These are phyloP conservation scores for Typhlichthys eigenmanni DNA, from an alignment of 2,797 vertebrate genomes.

Conservation along the genomic window DNA sequence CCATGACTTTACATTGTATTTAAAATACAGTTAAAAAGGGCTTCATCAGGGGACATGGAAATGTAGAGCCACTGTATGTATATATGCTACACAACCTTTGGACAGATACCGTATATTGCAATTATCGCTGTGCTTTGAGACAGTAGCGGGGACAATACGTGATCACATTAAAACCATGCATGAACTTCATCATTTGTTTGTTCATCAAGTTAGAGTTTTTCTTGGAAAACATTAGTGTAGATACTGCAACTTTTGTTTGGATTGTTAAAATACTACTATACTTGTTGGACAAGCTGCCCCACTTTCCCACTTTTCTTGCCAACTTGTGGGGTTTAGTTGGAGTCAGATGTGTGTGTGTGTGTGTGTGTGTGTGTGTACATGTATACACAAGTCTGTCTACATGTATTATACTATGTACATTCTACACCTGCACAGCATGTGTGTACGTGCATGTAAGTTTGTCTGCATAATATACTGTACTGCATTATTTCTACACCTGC, in stretches of 20 bases:
- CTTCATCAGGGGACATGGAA: too few species aligned
- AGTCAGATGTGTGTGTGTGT: not conserved
- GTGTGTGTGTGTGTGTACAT: not conserved
- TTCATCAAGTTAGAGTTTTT: not conserved
- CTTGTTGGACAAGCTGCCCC: slow-evolving; percentile 43
- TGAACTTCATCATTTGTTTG: too few species aligned
- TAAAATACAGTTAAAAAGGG: too few species aligned
- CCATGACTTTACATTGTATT: too few species aligned
- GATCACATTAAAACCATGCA: too few species aligned
- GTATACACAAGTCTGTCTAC: not conserved
- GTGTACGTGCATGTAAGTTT: not conserved
- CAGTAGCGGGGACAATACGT: too few species aligned
- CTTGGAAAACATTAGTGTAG: too few species aligned
- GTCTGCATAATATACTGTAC: not conserved
- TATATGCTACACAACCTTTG: too few species aligned
- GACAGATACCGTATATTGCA: too few species aligned
- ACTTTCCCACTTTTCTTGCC: slow-evolving; percentile 45
- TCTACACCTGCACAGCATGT: not conserved
- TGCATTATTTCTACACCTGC: slow-evolving; percentile 8
- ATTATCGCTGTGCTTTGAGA: too few species aligned
- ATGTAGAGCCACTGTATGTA: too few species aligned
- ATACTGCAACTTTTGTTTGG: too few species aligned
- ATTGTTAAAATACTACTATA: not conserved
- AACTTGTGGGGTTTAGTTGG: slow-evolving; percentile 26
- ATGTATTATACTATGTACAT: not conserved